A percentile compares a stretch with the other conserved stretches of the same genome.
phyloP scores from a whole-genome alignment of 2,888 invertebrate genomes.

The Leptopilina drosophilae region DNA sequence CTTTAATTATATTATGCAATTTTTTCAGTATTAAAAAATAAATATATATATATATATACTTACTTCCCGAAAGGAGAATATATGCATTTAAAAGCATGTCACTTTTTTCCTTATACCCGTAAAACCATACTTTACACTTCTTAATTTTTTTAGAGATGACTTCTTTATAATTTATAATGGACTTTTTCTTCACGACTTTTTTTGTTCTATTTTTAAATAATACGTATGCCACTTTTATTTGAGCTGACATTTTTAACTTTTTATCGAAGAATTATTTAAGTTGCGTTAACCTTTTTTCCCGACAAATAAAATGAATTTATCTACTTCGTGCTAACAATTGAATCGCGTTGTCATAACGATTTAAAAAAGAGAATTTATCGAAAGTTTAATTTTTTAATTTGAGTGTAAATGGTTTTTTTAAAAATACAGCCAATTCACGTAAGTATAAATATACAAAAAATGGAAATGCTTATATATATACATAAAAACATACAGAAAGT shows the following conservation, averaged over 20 bases:
- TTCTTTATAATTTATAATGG: background rate
- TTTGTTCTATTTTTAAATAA: background rate
- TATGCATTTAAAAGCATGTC: slow-evolving; percentile 1
- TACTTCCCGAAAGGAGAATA: slow-evolving; percentile 8
- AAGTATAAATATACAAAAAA: slow-evolving; percentile 3
- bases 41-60: background rate
- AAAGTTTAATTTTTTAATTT: background rate
- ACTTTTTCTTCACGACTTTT: background rate
- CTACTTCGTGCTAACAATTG: background rate
- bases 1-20: slow-evolving; percentile 1
- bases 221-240: slow-evolving; percentile 1
- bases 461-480: background rate
- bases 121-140: background rate
- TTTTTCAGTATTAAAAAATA: background rate
- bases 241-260: background rate
- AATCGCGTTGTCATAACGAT: slow-evolving; percentile 2
- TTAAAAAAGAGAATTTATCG: background rate
- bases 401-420: background rate
- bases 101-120: background rate
- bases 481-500: too few species aligned
- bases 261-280: background rate
- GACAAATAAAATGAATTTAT: background rate
- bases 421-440: background rate
- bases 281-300: background rate
- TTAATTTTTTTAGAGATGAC: background rate